Evolutionary conservation across 2,797 vertebrate genomes (phyloP).

Genomic region (Numenius phaeopus): DNA sequence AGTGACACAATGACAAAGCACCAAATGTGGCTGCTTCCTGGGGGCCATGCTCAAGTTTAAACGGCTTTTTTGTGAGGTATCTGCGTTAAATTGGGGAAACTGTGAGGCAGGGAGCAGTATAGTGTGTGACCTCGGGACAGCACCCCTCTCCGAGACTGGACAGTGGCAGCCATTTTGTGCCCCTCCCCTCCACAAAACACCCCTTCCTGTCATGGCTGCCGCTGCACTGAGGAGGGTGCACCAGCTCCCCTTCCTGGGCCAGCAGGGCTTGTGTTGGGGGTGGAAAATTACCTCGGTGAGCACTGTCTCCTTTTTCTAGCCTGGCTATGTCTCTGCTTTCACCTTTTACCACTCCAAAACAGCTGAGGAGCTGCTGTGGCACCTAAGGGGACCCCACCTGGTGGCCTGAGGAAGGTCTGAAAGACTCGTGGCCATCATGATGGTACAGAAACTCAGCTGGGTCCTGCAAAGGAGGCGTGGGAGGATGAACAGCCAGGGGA

Average conservation of each 20-base stretch:
- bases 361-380: not conserved
- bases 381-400: accelerated
- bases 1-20: not conserved
- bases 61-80: accelerated
- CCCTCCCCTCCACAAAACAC: accelerated
- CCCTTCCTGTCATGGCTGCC: not conserved
- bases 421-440: accelerated
- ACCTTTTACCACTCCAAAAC: not conserved
- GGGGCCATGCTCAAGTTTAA: not conserved
- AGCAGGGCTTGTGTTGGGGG: not conserved
- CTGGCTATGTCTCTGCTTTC: not conserved
- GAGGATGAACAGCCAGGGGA: accelerated
- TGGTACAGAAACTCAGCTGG: not conserved
- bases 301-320: not conserved
- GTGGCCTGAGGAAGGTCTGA: not conserved
- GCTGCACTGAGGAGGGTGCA: not conserved
- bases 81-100: accelerated
- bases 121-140: accelerated
- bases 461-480: accelerated
- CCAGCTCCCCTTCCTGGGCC: not conserved
- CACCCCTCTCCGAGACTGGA: accelerated
- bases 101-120: accelerated
- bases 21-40: accelerated
- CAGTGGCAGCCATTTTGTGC: not conserved
- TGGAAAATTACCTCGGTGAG: accelerated